phyloP scores from a whole-genome alignment of 2,113 vertebrate species.

The Pantherophis guttatus region DNA sequence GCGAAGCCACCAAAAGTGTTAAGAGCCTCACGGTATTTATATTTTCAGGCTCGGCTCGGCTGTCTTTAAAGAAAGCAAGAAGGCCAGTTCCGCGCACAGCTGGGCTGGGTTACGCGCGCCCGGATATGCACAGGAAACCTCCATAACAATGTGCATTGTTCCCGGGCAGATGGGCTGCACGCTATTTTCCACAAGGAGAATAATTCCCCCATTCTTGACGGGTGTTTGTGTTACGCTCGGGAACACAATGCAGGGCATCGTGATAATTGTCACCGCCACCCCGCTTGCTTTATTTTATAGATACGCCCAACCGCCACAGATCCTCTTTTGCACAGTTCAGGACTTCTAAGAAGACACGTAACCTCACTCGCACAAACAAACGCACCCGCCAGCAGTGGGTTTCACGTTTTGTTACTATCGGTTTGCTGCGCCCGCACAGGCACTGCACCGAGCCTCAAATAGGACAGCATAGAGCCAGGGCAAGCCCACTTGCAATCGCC shows the following conservation, averaged over 20 bases:
- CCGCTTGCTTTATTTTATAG: background rate
- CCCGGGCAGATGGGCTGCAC: slow-evolving; percentile 43
- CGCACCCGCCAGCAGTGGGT: too few species aligned
- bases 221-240: slow-evolving; percentile 17
- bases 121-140: slow-evolving; percentile 55
- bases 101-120: slow-evolving; percentile 11
- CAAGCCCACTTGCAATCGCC: too few species aligned
- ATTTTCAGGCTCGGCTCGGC: slow-evolving; percentile 19
- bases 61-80: slow-evolving; percentile 37
- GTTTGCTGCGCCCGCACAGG: too few species aligned
- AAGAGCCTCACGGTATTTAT: background rate
- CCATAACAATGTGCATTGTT: slow-evolving; percentile 54
- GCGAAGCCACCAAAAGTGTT: background rate
- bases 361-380: background rate
- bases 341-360: background rate
- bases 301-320: background rate
- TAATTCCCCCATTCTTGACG: slow-evolving; percentile 43
- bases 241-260: slow-evolving; percentile 25
- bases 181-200: slow-evolving; percentile 32
- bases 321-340: background rate
- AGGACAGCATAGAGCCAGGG: too few species aligned
- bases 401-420: too few species aligned
- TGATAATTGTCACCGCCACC: background rate
- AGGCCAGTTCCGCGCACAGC: slow-evolving; percentile 47
- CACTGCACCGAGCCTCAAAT: too few species aligned